Evolutionary conservation across 2,113 vertebrate species (phyloP), one percentile per base, ranked within the genome.

Genomic region (Osmerus eperlanus): DNA sequence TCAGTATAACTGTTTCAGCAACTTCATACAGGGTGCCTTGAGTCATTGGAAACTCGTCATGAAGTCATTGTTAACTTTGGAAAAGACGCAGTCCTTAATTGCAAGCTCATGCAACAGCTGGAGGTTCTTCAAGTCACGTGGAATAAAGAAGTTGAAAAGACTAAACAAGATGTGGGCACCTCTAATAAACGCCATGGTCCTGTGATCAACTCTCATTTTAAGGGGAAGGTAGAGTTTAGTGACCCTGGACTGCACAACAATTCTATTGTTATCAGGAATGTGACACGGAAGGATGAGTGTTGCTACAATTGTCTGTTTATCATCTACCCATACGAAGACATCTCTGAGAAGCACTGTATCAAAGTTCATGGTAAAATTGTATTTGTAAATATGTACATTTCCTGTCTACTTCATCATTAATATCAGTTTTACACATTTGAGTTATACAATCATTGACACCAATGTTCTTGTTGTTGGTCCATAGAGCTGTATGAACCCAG

Each of bases 251-350:
- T 70, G 14, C 61, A 78, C 1, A 12, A 25, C 0, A 59, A 29
- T n/a, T 70, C 71, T 9, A 65, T 78, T 3, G 7, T 60, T 4
- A 70, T 78, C 41, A 52, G n/a, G 41, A 12, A 56, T 18, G 67
- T 78, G 3, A 21, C 19, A 16, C 32, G 18, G 51, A 41, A 51
- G 15, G 53, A 78, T 11, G 75, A 77, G 29, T 32, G 29, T 6
- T 77, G 75, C 36, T 77, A 72, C 19, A 51, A n/a, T 5, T 77
- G 75, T 58, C 51, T 68, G 65, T 77, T 77, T 58, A 72, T 67
- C 28, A 13, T 29, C 5, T 77, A 2, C 67, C 65, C 75, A 47
- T 51, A 72, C 3, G 52, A 59, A 23, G 21, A 65, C 6, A 54
- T 72, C 16, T 51, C 11, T 16, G 65, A 65, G 47, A 72, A 0